Evolutionary conservation across 2,888 invertebrate species (phyloP).

Genomic region (Drosophila longiperda): DNA sequence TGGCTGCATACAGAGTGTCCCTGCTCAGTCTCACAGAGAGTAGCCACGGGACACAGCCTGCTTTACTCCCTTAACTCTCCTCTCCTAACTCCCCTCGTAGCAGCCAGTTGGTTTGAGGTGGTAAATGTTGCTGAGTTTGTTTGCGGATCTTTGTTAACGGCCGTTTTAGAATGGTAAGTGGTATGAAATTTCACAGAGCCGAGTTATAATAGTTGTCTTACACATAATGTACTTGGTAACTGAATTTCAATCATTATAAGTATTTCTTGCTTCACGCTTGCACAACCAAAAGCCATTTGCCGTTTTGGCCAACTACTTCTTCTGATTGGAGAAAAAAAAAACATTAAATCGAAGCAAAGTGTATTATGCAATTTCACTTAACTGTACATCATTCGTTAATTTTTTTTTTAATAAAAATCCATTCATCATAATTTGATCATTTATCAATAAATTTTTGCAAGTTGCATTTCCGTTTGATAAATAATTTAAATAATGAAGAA

Average conservation of each 20-base stretch:
- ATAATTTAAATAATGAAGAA: neutral
- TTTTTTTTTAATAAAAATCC: conserved; percentile 20
- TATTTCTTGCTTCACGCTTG: neutral
- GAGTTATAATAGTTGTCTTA: neutral
- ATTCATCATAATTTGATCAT: conserved; percentile 46
- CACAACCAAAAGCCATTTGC: neutral
- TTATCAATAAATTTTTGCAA: conserved; percentile 34
- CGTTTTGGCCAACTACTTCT: neutral
- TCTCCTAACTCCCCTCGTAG: neutral
- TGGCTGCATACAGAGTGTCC: conserved; percentile 76
- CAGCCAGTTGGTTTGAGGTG: conserved; percentile 31
- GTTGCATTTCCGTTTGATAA: conserved; percentile 4
- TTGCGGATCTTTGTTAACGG: conserved; percentile 26
- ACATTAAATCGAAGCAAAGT: conserved; percentile 15
- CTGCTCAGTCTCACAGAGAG: conserved; percentile 40
- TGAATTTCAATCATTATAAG: conserved; percentile 4
- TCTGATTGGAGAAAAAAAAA: neutral
- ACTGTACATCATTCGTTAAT: conserved; percentile 32
- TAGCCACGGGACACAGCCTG: conserved; percentile 13
- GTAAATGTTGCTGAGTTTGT: conserved; percentile 38
- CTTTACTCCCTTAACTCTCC: neutral
- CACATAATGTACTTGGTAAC: neutral
- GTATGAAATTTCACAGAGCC: neutral
- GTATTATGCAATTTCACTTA: conserved; percentile 29
- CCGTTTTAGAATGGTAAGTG: conserved; percentile 1